Base-by-base conservation (phyloP, 2,113 vertebrate genomes). In the Zapornia atra region DNA sequence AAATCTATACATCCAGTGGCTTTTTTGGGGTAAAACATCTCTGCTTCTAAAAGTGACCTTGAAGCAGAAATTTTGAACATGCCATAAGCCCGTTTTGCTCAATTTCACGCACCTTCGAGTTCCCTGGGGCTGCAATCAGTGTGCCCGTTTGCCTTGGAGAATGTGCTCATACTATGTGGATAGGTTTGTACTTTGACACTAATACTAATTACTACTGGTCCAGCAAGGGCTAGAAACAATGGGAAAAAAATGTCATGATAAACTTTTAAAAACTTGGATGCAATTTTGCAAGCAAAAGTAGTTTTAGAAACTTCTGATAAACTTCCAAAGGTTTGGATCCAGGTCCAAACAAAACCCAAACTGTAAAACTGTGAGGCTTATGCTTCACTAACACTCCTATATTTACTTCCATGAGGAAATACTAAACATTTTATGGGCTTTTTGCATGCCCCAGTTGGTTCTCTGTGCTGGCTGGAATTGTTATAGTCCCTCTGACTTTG, bases 371-470 rank as follows among this genome's bases (percentile, higher is more conserved):
- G 60, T 57, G 76, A 75, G 44, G 36, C 38, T 90, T 13, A 6
- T 88, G 56, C 80, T 84, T 79, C 75, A 68, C 66, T 78, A 79
- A 13, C 36, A 59, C 21, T 80, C 42, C 57, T 81, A 20, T 77
- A 88, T 84, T 93, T 90, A 34, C 48, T 88, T 84, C 69, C 22
- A 79, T 24, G 78, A 61, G 86, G 69, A 95, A 93, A 89, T 91
- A n/a, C 70, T 87, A 82, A 94, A 50, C 42, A 92, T 96, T 92
- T 90, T 86, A 95, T 82, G 59, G 90, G 95, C 86, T 96, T 96
- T 96, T 90, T 36, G 25, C 76, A 94, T 88, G 88, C 88, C 46
- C 92, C 38, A 88, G 22, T 94, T 95, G 36, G 33, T 90, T 93
- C 38, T 71, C 64, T 71, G 24, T 51, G 17, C 44, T 82, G 77